Evolutionary conservation across 1,140 invertebrate genomes (phyloP).

Genomic region (Uloborus diversus): DNA sequence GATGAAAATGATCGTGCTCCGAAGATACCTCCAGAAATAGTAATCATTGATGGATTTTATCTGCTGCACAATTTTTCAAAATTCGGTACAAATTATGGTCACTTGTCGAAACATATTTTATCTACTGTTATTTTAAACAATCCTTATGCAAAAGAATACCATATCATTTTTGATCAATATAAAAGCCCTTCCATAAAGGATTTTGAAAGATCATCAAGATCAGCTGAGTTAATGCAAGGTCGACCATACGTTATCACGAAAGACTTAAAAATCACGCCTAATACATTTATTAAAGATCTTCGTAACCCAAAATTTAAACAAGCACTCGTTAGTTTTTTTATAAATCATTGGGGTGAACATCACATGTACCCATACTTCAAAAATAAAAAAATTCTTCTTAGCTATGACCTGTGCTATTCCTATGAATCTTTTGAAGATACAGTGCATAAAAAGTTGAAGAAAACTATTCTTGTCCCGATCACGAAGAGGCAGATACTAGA

Average conservation of each 20-base stretch:
- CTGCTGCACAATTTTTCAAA: no score
- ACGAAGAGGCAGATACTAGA: constrained; percentile 26
- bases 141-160: no score
- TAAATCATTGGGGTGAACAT: background rate
- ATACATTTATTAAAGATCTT: no score
- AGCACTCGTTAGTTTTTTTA: constrained; percentile 21
- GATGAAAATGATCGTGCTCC: no score
- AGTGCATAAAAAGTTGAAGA: background rate
- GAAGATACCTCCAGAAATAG: no score
- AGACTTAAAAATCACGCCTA: background rate
- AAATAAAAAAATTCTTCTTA: constrained; percentile 6
- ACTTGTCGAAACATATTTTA: no score
- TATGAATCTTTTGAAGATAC: background rate
- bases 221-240: background rate
- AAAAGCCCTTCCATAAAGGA: constrained; percentile 4
- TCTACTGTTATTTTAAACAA: no score
- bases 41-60: no score
- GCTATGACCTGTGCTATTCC: background rate
- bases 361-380: constrained; percentile 1
- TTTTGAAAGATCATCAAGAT: constrained; percentile 17
- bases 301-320: constrained; percentile 30
- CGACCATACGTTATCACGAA: background rate
- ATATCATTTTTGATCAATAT: no score
- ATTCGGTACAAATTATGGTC: no score
- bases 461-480: background rate